These are phyloP conservation scores for Junonia oenone DNA, from an alignment of 2,888 invertebrate species.

Conservation along the genomic window DNA sequence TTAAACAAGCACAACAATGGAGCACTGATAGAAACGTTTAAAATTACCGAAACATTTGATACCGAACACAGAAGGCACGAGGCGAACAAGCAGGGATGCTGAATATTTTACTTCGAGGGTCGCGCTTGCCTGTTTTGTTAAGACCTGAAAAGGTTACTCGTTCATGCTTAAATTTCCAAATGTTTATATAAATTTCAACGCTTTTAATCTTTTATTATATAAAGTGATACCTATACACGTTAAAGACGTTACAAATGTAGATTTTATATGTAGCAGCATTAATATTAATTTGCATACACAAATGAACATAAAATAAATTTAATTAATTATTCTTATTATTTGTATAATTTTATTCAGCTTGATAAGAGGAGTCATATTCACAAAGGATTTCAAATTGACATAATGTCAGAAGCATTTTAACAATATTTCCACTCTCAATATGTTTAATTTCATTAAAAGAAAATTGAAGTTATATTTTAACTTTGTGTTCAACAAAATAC, in stretches of 20 bases:
- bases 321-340: no score
- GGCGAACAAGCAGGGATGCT: background rate
- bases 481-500: background rate
- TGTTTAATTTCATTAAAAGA: no score
- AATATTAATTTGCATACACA: no score
- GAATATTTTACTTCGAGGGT: slow-evolving; percentile 12
- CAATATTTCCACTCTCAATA: no score
- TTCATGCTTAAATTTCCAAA: background rate
- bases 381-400: no score
- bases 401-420: no score
- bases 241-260: background rate
- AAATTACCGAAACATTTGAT: background rate
- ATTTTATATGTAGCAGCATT: background rate
- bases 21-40: background rate
- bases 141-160: slow-evolving; percentile 6
- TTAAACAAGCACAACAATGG: background rate
- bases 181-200: background rate
- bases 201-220: background rate
- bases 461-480: no score
- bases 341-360: no score
- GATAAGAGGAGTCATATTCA: no score
- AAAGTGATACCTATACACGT: background rate
- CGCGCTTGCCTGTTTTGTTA: slow-evolving; percentile 3
- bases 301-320: no score
- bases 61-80: background rate